phyloP scores from a whole-genome alignment of 2,113 vertebrate species.

The Paraplagusia blochii region DNA sequence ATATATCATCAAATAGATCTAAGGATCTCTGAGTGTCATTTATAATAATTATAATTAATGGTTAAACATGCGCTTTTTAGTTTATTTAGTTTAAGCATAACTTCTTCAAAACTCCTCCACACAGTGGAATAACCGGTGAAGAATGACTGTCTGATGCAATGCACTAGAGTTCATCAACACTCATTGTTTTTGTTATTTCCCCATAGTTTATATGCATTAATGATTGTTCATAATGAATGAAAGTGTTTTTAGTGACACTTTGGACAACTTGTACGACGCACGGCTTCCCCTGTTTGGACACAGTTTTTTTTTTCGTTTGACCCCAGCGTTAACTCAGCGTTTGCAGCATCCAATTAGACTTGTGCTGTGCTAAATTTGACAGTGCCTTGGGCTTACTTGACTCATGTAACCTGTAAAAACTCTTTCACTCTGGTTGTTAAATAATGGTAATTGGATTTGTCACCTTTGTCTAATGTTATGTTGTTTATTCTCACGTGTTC shows the following conservation, averaged over 20 bases:
- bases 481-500: slow-evolving; percentile 44
- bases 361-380: slow-evolving; percentile 34
- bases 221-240: neutral
- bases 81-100: slow-evolving; percentile 7
- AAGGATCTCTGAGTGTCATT: too few species aligned
- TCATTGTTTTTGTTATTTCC: neutral
- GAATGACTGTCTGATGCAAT: neutral
- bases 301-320: slow-evolving; percentile 34
- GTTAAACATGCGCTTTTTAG: slow-evolving; percentile 16
- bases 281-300: slow-evolving; percentile 8
- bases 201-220: neutral
- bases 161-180: neutral
- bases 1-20: too few species aligned
- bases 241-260: neutral
- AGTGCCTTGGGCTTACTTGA: slow-evolving; percentile 40
- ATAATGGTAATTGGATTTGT: slow-evolving; percentile 32
- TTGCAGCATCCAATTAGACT: slow-evolving; percentile 52
- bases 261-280: neutral
- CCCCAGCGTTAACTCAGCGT: slow-evolving; percentile 10
- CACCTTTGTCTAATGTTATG: slow-evolving; percentile 12
- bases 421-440: slow-evolving; percentile 19
- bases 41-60: neutral
- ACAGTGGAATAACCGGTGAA: too few species aligned
- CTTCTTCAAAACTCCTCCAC: neutral
- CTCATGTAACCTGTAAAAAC: slow-evolving; percentile 55